Percentiles rank a stretch among this genome's conserved stretches.
These are phyloP conservation scores for Muricea muricata DNA, from an alignment of 92 coral and sea anemone genomes.

Conservation along the genomic window DNA sequence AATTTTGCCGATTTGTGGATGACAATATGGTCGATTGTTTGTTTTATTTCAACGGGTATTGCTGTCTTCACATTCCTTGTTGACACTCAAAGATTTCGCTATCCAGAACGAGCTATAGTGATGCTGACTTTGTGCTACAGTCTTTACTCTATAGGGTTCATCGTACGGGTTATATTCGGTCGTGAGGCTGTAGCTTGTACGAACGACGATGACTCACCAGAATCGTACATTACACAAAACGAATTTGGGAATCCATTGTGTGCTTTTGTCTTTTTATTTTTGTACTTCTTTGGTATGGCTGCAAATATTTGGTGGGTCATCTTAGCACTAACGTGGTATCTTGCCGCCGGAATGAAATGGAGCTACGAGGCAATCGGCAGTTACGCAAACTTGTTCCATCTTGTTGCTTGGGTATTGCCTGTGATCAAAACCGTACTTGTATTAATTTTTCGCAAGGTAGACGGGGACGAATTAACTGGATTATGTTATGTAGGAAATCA, in stretches of 20 bases:
- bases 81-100: slow-evolving; percentile 84
- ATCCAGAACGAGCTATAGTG: slow-evolving; percentile 91
- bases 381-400: slow-evolving; percentile 91
- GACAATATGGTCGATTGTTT: slow-evolving; percentile 86
- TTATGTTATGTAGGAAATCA: slow-evolving; percentile 98
- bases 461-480: slow-evolving; percentile 97
- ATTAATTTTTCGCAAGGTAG: slow-evolving; percentile 91
- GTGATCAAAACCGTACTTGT: slow-evolving; percentile 91
- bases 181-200: slow-evolving; percentile 90
- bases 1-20: slow-evolving; percentile 87
- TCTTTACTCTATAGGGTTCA: slow-evolving; percentile 84
- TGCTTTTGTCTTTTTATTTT: slow-evolving; percentile 85
- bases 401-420: slow-evolving; percentile 92
- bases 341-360: slow-evolving; percentile 99
- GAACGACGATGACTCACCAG: slow-evolving; percentile 63
- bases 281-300: slow-evolving; percentile 98
- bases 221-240: slow-evolving; percentile 83
- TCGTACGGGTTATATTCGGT: slow-evolving; percentile 84
- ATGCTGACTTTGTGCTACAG: slow-evolving; percentile 91
- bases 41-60: slow-evolving; percentile 79
- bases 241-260: slow-evolving; percentile 96
- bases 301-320: slow-evolving; percentile 99
- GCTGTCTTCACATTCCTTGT: slow-evolving; percentile 84
- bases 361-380: slow-evolving; percentile 91
- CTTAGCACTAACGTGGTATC: slow-evolving; percentile 93